Evolutionary conservation across 1,140 invertebrate species (phyloP), one percentile per base, ranked within the genome.

Genomic region (Paralvinella palmiformis): DNA sequence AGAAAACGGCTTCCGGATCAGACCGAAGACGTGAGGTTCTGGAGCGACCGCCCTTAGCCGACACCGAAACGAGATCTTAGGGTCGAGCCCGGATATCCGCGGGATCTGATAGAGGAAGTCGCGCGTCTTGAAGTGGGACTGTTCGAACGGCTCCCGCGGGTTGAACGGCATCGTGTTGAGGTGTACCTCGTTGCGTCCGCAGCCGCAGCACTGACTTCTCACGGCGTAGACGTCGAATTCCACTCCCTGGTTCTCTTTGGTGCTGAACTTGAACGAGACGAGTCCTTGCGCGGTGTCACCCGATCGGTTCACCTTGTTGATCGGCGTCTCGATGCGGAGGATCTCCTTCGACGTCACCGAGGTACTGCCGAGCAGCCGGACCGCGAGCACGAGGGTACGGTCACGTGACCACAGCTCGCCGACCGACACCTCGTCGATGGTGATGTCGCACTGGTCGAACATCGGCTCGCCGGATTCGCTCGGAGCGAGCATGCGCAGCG

Each of bases 321-420:
- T n/a, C n/a, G n/a, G n/a, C n/a, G n/a, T n/a, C n/a, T n/a, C n/a
- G n/a, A n/a, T n/a, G n/a, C n/a, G n/a, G n/a, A n/a, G n/a, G n/a
- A n/a, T n/a, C 31, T 41, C 32, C 52, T 65, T n/a, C 27, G 50
- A 59, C n/a, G 58, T 20, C 37, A 66, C 62, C n/a, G 59, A 62
- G 48, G 45, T 66, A 20, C 31, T 48, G 24, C 64, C 64, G 7
- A 66, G 22, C 59, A 45, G 59, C 13, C 41, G 35, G 3, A 33
- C 59, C 32, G 52, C 52, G 15, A 66, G 32, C 29, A 50, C 36
- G 44, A 66, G 27, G 6, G 55, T 66, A 35, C 62, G 62, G 35
- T 61, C 57, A 33, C 52, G 36, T 33, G 64, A 52, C 64, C 64
- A 62, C 20, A 66, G 32, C 24, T 66, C 64, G 7, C 41, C 45